Percentiles rank a stretch among this genome's conserved stretches.
Conservation (phyloP, 2,888 invertebrate genomes). For the Oligia strigilis region DNA sequence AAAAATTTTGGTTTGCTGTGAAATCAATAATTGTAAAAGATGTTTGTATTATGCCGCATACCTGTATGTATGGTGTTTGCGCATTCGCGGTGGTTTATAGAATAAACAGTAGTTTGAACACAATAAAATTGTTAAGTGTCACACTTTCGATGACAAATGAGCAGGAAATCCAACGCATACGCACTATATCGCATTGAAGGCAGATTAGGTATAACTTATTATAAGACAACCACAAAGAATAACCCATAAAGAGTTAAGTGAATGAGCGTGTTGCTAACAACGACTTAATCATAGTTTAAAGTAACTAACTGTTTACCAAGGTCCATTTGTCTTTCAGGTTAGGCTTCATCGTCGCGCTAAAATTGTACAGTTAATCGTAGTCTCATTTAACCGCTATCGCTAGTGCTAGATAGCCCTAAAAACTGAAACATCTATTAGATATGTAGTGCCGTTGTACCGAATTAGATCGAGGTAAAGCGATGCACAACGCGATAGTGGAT, state of each 20-base stretch:
- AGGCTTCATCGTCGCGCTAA: constrained; percentile 47
- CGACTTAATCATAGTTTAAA: constrained; percentile 31
- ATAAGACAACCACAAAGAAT: not conserved
- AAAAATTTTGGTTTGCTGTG: constrained; percentile 36
- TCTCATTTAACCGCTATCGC: constrained; percentile 60
- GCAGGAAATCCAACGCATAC: constrained; percentile 17
- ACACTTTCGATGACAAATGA: constrained; percentile 42
- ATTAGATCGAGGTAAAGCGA: constrained; percentile 84
- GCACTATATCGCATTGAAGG: constrained; percentile 10
- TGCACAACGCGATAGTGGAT: constrained; percentile 80
- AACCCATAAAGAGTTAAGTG: constrained; percentile 9
- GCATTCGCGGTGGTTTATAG: constrained; percentile 40
- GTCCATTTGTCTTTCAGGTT: constrained; percentile 52
- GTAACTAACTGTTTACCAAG: constrained; percentile 36
- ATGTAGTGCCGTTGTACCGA: constrained; percentile 73
- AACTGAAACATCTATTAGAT: constrained; percentile 68
- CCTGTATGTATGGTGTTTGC: constrained; percentile 48
- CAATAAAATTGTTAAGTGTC: constrained; percentile 37
- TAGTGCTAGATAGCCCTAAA: constrained; percentile 67
- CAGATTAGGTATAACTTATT: not conserved
- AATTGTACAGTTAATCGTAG: constrained; percentile 56
- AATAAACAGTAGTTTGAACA: constrained; percentile 39
- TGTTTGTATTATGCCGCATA: constrained; percentile 56
- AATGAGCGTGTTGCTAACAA: constrained; percentile 18
- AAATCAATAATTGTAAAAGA: constrained; percentile 58